A percentile compares a stretch with the other conserved stretches of the same genome.
These are phyloP conservation scores for Phenacoccus solenopsis DNA, from an alignment of 1,140 invertebrate genomes.

Conservation along the genomic window DNA sequence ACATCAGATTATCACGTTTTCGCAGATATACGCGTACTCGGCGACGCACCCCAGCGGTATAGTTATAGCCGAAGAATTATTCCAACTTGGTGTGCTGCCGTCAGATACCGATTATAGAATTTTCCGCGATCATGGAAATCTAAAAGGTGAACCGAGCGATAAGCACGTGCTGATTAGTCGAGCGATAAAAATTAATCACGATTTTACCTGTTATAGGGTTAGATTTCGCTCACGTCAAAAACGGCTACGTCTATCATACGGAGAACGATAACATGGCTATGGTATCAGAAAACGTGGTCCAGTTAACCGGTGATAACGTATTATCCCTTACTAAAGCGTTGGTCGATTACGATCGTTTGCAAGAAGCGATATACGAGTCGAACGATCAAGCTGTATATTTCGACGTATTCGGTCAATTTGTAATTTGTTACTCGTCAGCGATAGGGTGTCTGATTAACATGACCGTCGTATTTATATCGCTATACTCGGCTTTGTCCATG, in stretches of 20 bases:
- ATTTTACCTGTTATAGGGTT: constrained; percentile 28
- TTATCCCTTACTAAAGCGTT: neutral
- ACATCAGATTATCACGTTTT: constrained; percentile 44
- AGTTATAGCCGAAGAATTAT: constrained; percentile 60
- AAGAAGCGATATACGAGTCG: neutral
- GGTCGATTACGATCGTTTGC: neutral
- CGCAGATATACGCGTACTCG: constrained; percentile 45
- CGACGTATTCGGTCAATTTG: neutral
- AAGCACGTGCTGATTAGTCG: too few relatives aligned
- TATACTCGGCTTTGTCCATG: neutral
- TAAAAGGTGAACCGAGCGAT: constrained; percentile 35
- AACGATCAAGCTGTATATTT: neutral
- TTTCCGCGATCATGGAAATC: constrained; percentile 50
- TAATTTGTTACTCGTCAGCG: neutral
- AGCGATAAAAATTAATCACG: too few relatives aligned
- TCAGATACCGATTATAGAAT: constrained; percentile 69
- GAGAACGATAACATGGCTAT: constrained; percentile 42
- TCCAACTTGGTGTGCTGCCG: constrained; percentile 54
- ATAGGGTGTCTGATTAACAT: neutral
- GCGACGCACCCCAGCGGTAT: constrained; percentile 49
- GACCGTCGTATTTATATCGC: neutral
- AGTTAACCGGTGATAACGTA: neutral
- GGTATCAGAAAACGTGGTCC: neutral
- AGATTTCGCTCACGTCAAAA: constrained; percentile 60
- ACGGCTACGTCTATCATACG: constrained; percentile 69